Conservation (phyloP, 2,888 invertebrate species). For the Drosophila tripunctata region DNA sequence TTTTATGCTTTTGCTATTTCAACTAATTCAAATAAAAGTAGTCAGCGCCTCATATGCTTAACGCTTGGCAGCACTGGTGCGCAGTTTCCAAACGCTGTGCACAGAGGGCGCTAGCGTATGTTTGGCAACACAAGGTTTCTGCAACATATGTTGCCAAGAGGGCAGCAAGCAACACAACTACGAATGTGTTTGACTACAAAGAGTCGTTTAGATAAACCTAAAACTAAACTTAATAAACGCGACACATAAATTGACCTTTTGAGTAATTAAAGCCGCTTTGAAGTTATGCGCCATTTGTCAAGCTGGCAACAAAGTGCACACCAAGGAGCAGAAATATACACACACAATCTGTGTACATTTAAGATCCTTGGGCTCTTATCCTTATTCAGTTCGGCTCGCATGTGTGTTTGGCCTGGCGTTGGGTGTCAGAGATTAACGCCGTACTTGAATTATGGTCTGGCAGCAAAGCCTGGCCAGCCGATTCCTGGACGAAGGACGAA, state of each 20-base stretch:
- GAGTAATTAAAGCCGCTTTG: constrained; percentile 59
- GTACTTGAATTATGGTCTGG: constrained; percentile 65
- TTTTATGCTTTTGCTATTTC: too few species aligned
- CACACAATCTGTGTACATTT: constrained; percentile 3
- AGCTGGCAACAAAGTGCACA: constrained; percentile 49
- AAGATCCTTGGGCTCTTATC: background rate
- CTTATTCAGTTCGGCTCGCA: background rate
- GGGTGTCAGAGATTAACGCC: constrained; percentile 75
- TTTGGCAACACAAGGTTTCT: constrained; percentile 19
- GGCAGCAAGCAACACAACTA: background rate
- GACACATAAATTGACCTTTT: constrained; percentile 53
- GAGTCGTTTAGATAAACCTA: constrained; percentile 3
- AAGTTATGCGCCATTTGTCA: constrained; percentile 65
- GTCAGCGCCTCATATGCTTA: too few species aligned
- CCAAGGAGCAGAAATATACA: constrained; percentile 22
- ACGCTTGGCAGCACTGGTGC: too few species aligned
- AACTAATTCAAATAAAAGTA: too few species aligned
- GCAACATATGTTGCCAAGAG: constrained; percentile 27
- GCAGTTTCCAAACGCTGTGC: background rate
- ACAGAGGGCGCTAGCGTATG: constrained; percentile 33
- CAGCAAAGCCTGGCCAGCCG: constrained; percentile 21
- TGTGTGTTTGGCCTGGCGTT: constrained; percentile 20
- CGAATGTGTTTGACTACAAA: background rate
- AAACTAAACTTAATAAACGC: constrained; percentile 37
- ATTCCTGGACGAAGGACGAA: background rate